Evolutionary conservation across 2,797 vertebrate species (phyloP), one percentile per base, ranked within the genome.

Genomic region (Anguilla obscura): DNA sequence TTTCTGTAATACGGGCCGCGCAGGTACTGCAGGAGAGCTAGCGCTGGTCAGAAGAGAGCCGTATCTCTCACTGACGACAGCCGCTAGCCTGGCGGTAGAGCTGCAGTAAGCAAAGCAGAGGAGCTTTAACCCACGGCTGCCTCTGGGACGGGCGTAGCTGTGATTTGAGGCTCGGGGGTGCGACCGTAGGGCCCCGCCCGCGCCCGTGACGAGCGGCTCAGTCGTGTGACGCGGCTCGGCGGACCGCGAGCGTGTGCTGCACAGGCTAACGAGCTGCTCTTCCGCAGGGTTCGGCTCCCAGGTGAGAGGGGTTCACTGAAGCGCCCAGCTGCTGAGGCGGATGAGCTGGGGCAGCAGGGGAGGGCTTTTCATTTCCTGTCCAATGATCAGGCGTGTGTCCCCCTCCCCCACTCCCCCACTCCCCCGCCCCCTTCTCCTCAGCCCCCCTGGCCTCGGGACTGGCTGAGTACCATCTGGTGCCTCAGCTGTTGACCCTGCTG

Each of bases 401-500:
- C 40, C 5, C 4, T 45, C 54, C 69, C 40, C 30, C 27, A 52
- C 24, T 30, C 86, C 6, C 92, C 27, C 48, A 89, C 6, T 92
- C 27, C 48, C 90, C 6, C 58, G 0, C 27, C 2, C 33, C 14
- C 12, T 18, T 21, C 45, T 45, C 79, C 89, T 89, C 89, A 98
- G 97, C 95, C 93, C 87, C 92, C 71, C 89, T 96, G 91, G 94
- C 95, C 76, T 91, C 94, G 80, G 90, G 93, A 89, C 91, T 99
- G 91, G 92, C 95, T 24, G 96, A 96, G 90, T 96, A 98, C 90
- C 94, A 88, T 14, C 91, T 98, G 79, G 79, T 82, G 90, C 94
- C 95, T 71, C 95, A 96, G 91, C 96, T 99, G 84, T 91, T 99
- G 93, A 93, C 92, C 88, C 91, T 99, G 92, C 94, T 99, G 89